Conservation (phyloP, 2,113 vertebrate species). For the Mus musculus region DNA sequence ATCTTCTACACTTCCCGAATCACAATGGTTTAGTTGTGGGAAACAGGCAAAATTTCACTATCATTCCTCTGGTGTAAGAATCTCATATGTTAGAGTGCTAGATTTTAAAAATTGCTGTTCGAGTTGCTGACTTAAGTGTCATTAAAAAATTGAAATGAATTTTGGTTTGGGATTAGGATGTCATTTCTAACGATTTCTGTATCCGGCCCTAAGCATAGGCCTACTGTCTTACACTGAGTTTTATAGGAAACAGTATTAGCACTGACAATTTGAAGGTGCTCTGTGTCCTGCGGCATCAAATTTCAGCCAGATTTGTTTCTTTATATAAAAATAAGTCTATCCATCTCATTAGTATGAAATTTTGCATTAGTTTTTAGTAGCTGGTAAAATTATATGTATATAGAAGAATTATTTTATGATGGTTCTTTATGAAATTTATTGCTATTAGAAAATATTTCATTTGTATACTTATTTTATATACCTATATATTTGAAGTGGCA, state of each 20-base stretch:
- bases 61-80: background rate
- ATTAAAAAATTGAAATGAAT: background rate
- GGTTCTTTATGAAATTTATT: background rate
- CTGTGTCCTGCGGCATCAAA: background rate
- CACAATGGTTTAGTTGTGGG: background rate
- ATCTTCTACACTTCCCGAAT: background rate
- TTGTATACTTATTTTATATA: background rate
- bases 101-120: background rate
- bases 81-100: background rate
- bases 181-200: background rate
- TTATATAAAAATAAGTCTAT: background rate
- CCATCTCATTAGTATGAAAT: background rate
- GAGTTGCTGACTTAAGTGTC: background rate
- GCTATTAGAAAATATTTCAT: background rate
- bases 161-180: background rate
- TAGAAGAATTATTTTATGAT: background rate
- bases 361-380: background rate
- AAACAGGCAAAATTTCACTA: no score
- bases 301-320: background rate
- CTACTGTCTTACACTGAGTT: background rate
- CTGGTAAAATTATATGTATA: background rate
- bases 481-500: background rate
- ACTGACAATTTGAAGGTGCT: background rate
- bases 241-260: background rate
- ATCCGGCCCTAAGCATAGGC: background rate